These are phyloP conservation scores for Trichopria drosophilae DNA, from an alignment of 2,888 invertebrate species.

Conservation along the genomic window DNA sequence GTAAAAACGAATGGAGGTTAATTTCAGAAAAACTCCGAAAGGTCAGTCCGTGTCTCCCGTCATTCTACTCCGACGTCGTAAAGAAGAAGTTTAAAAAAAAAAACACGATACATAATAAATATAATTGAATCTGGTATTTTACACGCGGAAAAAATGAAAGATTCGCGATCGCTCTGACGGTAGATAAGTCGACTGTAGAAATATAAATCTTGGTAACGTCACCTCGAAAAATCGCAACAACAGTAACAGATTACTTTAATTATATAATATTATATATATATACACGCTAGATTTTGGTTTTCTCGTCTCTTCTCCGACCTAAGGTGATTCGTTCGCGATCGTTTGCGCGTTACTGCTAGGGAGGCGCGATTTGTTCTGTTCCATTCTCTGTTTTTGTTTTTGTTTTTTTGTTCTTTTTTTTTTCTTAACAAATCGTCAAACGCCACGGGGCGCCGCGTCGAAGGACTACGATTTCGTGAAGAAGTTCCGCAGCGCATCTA, in stretches of 20 bases:
- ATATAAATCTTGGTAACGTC: slow-evolving; percentile 56
- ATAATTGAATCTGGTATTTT: too few species aligned
- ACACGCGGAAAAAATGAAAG: slow-evolving; percentile 8
- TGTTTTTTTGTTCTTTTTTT: slow-evolving; percentile 13
- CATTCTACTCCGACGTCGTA: too few species aligned
- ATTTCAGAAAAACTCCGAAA: too few species aligned
- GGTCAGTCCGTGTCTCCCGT: too few species aligned
- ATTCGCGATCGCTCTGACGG: slow-evolving; percentile 29
- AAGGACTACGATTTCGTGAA: slow-evolving; percentile 11
- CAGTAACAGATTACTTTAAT: slow-evolving; percentile 49
- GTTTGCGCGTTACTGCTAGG: too few species aligned
- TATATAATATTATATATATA: slow-evolving; percentile 36
- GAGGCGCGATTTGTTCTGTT: too few species aligned
- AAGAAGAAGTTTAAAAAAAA: too few species aligned
- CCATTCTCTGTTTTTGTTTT: slow-evolving; percentile 16
- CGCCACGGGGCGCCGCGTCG: slow-evolving; percentile 8
- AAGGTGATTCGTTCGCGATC: too few species aligned
- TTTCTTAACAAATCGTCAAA: slow-evolving; percentile 22
- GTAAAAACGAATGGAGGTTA: too few species aligned
- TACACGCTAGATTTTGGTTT: slow-evolving; percentile 50
- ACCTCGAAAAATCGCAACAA: slow-evolving; percentile 54
- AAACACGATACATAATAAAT: too few species aligned
- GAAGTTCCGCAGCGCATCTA: too few species aligned
- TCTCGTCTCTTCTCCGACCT: too few species aligned
- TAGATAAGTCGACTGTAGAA: slow-evolving; percentile 47